phyloP scores from a whole-genome alignment of 2,113 vertebrate species.

The Anarrhichthys ocellatus region DNA sequence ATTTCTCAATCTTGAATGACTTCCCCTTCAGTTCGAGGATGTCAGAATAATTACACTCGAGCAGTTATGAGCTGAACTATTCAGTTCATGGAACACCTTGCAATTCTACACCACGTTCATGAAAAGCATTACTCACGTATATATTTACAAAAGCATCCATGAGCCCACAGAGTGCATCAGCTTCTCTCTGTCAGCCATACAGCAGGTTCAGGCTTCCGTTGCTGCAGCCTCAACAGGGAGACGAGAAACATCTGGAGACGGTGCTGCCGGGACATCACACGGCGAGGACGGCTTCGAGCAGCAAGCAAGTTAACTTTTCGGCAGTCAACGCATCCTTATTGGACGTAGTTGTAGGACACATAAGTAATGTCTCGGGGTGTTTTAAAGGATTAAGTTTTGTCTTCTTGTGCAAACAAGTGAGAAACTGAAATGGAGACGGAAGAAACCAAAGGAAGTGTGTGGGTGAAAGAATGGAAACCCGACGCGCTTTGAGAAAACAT shows the following conservation, averaged over 20 bases:
- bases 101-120: not conserved
- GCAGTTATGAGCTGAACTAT: not conserved
- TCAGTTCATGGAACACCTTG: not conserved
- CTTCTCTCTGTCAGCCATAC: not conserved
- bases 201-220: not conserved
- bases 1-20: not conserved
- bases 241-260: not conserved
- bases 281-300: not conserved
- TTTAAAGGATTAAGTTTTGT: not conserved
- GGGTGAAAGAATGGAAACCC: not conserved
- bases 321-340: not conserved
- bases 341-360: not conserved
- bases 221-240: not conserved
- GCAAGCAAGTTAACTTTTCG: conserved; percentile 3
- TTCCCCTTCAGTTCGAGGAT: not conserved
- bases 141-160: not conserved
- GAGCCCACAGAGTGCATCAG: not conserved
- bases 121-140: not conserved
- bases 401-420: conserved; percentile 9
- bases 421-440: not conserved
- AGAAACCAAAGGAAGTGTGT: not conserved
- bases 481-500: not conserved
- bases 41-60: not conserved
- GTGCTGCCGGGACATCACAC: not conserved
- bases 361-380: not conserved